phyloP scores from a whole-genome alignment of 2,888 invertebrate species.

The Meiosimyza platycephala region DNA sequence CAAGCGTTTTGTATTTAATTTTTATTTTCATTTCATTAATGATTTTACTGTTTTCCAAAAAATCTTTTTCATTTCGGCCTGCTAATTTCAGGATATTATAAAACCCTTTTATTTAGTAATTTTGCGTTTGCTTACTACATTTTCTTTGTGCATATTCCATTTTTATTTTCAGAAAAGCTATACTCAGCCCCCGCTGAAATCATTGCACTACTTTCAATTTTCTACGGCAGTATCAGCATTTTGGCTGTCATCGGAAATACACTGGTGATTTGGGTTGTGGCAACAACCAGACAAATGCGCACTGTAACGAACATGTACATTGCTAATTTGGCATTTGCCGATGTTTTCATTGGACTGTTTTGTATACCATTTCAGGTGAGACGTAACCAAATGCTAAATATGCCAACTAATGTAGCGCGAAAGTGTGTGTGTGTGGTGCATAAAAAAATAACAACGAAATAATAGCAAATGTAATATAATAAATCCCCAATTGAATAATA shows the following conservation, averaged over 20 bases:
- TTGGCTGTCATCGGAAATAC: constrained; percentile 85
- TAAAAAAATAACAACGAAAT: too few relatives aligned
- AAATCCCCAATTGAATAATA: too few relatives aligned
- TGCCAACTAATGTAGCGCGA: neutral
- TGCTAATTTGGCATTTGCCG: constrained; percentile 86
- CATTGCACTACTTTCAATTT: constrained; percentile 78
- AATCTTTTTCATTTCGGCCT: too few relatives aligned
- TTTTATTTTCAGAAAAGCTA: constrained; percentile 68
- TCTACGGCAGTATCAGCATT: constrained; percentile 85
- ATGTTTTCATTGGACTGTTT: constrained; percentile 87
- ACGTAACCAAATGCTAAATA: neutral
- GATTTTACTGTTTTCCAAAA: too few relatives aligned
- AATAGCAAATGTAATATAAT: too few relatives aligned
- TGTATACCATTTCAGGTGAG: constrained; percentile 82
- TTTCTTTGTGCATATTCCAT: neutral
- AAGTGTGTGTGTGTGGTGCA: too few relatives aligned
- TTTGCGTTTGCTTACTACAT: too few relatives aligned
- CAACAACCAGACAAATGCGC: constrained; percentile 81
- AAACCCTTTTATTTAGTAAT: too few relatives aligned
- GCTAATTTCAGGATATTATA: too few relatives aligned
- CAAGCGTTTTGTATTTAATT: too few relatives aligned
- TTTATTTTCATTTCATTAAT: too few relatives aligned
- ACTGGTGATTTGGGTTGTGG: constrained; percentile 87
- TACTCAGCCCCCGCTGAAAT: constrained; percentile 82
- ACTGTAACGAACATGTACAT: constrained; percentile 89